These are phyloP conservation scores for Drosophila pseudoananassae DNA, from an alignment of 1,140 invertebrate species.

Conservation along the genomic window DNA sequence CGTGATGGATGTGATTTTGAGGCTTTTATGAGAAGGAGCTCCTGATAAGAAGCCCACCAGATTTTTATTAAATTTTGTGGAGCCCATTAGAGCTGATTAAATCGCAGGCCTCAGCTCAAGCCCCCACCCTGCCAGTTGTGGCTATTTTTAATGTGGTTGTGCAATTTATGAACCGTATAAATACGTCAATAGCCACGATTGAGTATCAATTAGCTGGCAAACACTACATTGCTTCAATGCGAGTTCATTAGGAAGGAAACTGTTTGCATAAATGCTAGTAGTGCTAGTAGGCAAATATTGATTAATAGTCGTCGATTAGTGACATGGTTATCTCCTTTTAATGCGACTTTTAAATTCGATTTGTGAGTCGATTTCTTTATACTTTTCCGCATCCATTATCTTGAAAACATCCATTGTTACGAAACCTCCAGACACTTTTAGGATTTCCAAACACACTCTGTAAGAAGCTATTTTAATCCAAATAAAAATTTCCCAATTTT, in stretches of 20 bases:
- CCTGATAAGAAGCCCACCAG: not conserved
- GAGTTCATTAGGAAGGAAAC: conserved; percentile 9
- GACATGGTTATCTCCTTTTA: not conserved
- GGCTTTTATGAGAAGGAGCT: not conserved
- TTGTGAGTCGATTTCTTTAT: too few relatives aligned
- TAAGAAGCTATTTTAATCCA: not conserved
- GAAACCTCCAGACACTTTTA: not conserved
- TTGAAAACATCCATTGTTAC: not conserved
- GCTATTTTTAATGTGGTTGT: conserved; percentile 11
- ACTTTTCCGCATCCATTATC: not conserved
- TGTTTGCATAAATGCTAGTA: conserved; percentile 13
- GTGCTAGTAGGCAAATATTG: conserved; percentile 7
- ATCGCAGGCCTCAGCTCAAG: too few relatives aligned
- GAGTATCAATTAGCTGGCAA: conserved; percentile 27
- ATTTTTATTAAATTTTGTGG: not conserved
- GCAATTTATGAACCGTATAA: conserved; percentile 10
- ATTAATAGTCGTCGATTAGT: conserved; percentile 6
- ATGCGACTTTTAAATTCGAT: not conserved
- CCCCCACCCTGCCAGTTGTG: not conserved
- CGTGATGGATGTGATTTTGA: not conserved
- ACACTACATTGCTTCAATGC: conserved; percentile 4
- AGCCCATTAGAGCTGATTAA: not conserved
- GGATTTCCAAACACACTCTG: not conserved
- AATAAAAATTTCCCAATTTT: conserved; percentile 13
- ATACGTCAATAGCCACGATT: conserved; percentile 16